These are phyloP conservation scores for Carcina quercana DNA, from an alignment of 2,888 invertebrate species.

Conservation along the genomic window DNA sequence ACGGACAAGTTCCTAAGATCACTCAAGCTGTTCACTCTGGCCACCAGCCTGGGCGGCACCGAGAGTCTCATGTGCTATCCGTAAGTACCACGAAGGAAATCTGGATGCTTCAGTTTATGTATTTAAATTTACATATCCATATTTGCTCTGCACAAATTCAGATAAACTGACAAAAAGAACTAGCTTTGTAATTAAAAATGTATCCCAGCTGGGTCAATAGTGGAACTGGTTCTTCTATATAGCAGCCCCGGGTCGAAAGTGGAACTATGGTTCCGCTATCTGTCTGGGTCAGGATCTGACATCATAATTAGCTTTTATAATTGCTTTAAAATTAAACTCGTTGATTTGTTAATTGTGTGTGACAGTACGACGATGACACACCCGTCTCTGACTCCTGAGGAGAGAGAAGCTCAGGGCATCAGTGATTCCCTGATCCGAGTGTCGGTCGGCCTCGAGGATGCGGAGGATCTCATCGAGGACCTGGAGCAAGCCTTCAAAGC, in stretches of 20 bases:
- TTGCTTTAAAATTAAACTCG: neutral
- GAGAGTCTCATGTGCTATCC: slow-evolving; percentile 96
- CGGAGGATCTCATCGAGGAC: slow-evolving; percentile 88
- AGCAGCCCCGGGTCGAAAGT: no score
- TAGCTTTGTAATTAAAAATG: no score
- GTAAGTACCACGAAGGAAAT: no score
- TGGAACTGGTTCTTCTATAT: no score
- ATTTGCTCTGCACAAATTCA: no score
- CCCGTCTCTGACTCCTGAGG: slow-evolving; percentile 87
- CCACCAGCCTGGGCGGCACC: slow-evolving; percentile 96
- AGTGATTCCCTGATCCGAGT: slow-evolving; percentile 88
- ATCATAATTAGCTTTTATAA: no score
- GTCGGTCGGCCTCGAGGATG: slow-evolving; percentile 93
- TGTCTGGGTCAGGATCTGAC: no score
- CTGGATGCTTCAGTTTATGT: no score
- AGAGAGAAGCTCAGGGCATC: slow-evolving; percentile 84
- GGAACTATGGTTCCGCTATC: no score
- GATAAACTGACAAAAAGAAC: no score
- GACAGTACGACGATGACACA: slow-evolving; percentile 94
- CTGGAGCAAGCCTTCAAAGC: slow-evolving; percentile 84
- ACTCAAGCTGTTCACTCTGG: slow-evolving; percentile 87
- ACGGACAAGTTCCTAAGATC: slow-evolving; percentile 82
- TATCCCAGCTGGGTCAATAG: no score
- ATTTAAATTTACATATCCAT: no score
- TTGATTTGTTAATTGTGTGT: neutral